Base-by-base conservation (phyloP, 2,797 vertebrate genomes). In the Paedocypris micromegethes region DNA sequence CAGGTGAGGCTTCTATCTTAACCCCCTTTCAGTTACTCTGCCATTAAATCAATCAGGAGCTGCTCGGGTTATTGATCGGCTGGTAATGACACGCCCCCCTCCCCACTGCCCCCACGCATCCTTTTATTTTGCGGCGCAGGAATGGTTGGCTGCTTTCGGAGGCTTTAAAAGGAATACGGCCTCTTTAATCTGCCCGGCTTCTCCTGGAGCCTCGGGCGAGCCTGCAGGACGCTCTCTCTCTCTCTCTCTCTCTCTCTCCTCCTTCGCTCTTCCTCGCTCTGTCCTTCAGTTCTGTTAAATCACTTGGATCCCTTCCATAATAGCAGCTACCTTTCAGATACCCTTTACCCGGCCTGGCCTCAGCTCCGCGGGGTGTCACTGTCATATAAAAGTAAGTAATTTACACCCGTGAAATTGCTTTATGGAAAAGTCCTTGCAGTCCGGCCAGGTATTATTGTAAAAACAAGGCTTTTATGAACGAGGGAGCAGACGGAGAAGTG, bases 111-210 rank as follows among this genome's bases (percentile, higher is more conserved):
- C 44, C 5, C 50, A 47, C 65, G 46, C 38, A 5, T 56, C 63
- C 66, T 53, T 72, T 60, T 72, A 56, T 70, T 57, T 66, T 57
- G 88, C 53, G 4, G 48, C 59, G 58, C 59, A 50, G 62, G 77
- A 77, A 68, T 76, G 69, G 69, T 64, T 70, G 64, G 70, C 74
- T 73, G 91, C 86, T 87, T 56, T 79, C 65, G 73, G 85, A 90
- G 89, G 92, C 92, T 91, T 93, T 91, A 93, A 93, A 93, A 93
- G 90, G 92, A 93, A 93, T 93, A 92, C 89, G 86, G 89, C 79
- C 88, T 89, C 92, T 93, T 93, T 93, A 93, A 93, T 93, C 92
- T 93, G 88, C 57, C 77, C 80, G 87, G 88, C 90, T 87, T 90
- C 85, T 91, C 89, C 91, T 90, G 87, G 88, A 86, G 91, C 92